Conservation (phyloP, 2,113 vertebrate genomes). For the Rhea americana region DNA sequence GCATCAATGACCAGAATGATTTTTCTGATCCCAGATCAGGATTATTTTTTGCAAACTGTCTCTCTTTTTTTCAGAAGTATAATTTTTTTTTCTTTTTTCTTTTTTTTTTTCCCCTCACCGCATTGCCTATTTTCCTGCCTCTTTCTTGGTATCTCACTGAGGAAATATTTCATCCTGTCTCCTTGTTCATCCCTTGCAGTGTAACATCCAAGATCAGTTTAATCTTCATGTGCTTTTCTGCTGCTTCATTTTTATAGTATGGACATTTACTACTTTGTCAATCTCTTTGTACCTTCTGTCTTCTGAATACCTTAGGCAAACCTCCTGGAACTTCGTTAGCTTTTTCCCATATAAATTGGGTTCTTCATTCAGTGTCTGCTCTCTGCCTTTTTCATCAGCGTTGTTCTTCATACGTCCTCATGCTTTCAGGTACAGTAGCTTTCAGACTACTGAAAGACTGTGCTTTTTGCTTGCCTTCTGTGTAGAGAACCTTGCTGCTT, state of each 20-base stretch:
- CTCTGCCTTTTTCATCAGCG: not conserved
- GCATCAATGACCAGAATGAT: not conserved
- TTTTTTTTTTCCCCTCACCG: no score
- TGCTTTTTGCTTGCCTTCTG: not conserved
- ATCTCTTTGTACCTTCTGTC: not conserved
- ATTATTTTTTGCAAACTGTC: not conserved
- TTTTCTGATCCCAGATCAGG: not conserved
- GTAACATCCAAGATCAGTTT: not conserved
- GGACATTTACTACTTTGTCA: not conserved
- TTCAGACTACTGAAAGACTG: not conserved
- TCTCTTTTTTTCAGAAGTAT: not conserved
- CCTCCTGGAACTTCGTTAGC: not conserved
- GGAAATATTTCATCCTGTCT: not conserved
- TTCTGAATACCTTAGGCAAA: not conserved
- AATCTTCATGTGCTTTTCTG: not conserved
- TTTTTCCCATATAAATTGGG: not conserved
- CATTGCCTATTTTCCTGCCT: not conserved
- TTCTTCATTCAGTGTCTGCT: not conserved
- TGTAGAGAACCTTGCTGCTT: not conserved
- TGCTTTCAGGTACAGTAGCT: not conserved
- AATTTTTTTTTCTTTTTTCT: not conserved
- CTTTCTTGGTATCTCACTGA: not conserved
- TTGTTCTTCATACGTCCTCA: not conserved
- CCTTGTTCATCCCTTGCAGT: rapidly evolving
- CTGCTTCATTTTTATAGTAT: not conserved